phyloP scores from a whole-genome alignment of 2,113 vertebrate species.

The Scomber colias region DNA sequence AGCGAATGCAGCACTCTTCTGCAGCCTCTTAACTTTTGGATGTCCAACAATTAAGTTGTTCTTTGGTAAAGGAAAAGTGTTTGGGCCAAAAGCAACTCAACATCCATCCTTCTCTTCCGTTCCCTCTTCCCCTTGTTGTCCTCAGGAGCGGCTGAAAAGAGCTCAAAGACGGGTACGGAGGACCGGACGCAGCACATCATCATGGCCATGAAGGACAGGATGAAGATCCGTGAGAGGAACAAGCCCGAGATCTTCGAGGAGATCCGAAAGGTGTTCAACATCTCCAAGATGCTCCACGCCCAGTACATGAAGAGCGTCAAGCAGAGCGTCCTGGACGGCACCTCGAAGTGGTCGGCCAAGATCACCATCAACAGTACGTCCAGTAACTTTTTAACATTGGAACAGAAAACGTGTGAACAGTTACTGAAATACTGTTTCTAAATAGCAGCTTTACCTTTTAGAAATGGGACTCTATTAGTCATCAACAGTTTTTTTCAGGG shows the following conservation, averaged over 20 bases:
- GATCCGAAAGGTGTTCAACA: constrained; percentile 90
- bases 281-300: constrained; percentile 89
- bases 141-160: constrained; percentile 96
- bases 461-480: too few relatives aligned
- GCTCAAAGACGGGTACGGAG: constrained; percentile 95
- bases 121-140: neutral
- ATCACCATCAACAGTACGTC: constrained; percentile 92
- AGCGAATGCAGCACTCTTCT: too few relatives aligned
- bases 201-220: constrained; percentile 98
- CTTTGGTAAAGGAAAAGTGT: too few relatives aligned
- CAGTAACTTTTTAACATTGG: neutral
- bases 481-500: neutral
- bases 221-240: constrained; percentile 98
- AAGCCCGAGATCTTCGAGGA: constrained; percentile 98
- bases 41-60: too few relatives aligned
- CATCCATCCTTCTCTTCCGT: neutral
- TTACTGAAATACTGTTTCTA: neutral
- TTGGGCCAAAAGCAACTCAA: too few relatives aligned
- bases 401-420: neutral
- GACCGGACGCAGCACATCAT: constrained; percentile 97
- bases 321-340: constrained; percentile 95
- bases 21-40: too few relatives aligned
- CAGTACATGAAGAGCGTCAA: constrained; percentile 98
- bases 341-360: constrained; percentile 98
- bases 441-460: neutral